These are phyloP conservation scores for Hirudinaria manillensis DNA, from an alignment of 2,888 invertebrate genomes.

Conservation along the genomic window DNA sequence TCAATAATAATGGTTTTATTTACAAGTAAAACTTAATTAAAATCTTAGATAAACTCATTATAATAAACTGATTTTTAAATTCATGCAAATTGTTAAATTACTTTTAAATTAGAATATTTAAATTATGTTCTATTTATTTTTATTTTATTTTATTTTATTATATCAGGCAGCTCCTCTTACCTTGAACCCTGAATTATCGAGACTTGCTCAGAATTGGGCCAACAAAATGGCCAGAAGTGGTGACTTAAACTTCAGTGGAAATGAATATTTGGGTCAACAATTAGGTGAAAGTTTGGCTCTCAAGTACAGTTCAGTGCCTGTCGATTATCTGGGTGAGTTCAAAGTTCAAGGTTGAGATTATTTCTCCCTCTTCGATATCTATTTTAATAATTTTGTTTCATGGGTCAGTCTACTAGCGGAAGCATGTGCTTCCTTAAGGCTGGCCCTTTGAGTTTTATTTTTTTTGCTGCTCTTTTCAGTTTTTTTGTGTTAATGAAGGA, in stretches of 20 bases:
- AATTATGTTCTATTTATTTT: no score
- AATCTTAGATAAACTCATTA: background rate
- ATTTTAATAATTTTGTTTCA: no score
- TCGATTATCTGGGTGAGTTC: conserved; percentile 45
- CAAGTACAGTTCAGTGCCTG: conserved; percentile 42
- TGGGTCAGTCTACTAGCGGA: no score
- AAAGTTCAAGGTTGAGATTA: conserved; percentile 46
- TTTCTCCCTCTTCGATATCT: background rate
- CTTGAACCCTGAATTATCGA: conserved; percentile 48
- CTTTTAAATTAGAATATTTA: no score
- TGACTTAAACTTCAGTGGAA: conserved; percentile 68
- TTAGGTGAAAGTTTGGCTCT: conserved; percentile 48
- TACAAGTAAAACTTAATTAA: background rate
- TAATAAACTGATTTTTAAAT: background rate
- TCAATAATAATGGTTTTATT: background rate
- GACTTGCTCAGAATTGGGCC: conserved; percentile 71
- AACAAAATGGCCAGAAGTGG: conserved; percentile 77
- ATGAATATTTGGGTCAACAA: conserved; percentile 69
- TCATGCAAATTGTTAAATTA: no score
- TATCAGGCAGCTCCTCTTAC: conserved; percentile 38
- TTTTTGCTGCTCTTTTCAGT: no score
- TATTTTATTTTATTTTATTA: background rate
- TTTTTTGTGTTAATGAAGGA: no score
- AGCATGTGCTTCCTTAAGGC: no score
- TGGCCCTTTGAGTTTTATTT: no score